Conservation (phyloP, 2,888 invertebrate species). For the Psylliodes chrysocephalus region DNA sequence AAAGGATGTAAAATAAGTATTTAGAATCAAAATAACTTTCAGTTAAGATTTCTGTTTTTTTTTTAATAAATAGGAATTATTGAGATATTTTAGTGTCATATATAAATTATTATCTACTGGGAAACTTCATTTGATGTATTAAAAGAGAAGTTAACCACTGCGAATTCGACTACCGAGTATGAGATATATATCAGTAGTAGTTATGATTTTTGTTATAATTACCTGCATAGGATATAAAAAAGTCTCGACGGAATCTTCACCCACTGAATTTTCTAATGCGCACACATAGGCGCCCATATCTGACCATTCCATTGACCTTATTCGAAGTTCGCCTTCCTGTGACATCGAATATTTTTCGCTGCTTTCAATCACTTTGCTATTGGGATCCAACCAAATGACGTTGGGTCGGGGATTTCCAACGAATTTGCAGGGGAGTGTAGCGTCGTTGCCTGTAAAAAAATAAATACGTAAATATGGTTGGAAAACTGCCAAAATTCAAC, state of each 20-base stretch:
- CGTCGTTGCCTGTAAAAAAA: slow-evolving; percentile 67
- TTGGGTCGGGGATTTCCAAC: slow-evolving; percentile 72
- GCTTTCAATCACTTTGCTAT: slow-evolving; percentile 67
- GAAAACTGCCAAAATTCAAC: too few relatives aligned
- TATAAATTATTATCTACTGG: too few relatives aligned
- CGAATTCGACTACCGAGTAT: too few relatives aligned
- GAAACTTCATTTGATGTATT: too few relatives aligned
- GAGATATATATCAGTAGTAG: too few relatives aligned
- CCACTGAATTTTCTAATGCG: slow-evolving; percentile 73
- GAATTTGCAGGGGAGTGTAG: slow-evolving; percentile 77
- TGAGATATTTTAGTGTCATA: too few relatives aligned
- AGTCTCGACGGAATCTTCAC: slow-evolving; percentile 72
- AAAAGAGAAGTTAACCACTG: too few relatives aligned
- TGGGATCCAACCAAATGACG: slow-evolving; percentile 74
- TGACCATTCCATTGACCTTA: slow-evolving; percentile 76
- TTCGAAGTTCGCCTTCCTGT: slow-evolving; percentile 80
- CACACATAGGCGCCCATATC: slow-evolving; percentile 89
- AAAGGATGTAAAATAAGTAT: too few relatives aligned
- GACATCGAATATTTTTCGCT: slow-evolving; percentile 66
- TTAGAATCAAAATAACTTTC: too few relatives aligned
- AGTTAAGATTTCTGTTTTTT: too few relatives aligned
- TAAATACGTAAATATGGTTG: too few relatives aligned
- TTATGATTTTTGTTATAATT: slow-evolving; percentile 12
- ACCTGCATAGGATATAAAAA: slow-evolving; percentile 77
- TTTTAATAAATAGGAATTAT: too few relatives aligned